Evolutionary conservation across 2,888 invertebrate genomes (phyloP), one percentile per base, ranked within the genome.

Genomic region (Andrena bicolor): DNA sequence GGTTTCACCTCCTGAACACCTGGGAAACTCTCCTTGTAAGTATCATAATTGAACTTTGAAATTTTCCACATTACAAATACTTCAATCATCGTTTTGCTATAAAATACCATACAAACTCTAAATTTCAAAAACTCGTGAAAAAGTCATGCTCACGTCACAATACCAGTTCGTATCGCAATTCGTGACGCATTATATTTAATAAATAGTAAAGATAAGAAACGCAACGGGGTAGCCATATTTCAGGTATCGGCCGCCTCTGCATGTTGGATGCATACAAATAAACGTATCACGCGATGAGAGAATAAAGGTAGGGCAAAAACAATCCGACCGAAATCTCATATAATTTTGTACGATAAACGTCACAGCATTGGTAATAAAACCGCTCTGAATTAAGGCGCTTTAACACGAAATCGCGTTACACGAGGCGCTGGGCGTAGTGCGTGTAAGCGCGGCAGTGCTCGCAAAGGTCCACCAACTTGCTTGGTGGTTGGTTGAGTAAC

Each of bases 401-500:
- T 72, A 83, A 75, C 84, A 76, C 72, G 87, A 70, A 87, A 86
- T 83, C 87, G 69, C 69, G 73, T 64, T 53, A 75, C 72, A 76
- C 60, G 28, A 49, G 41, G 41, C 58, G 66, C 13, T 26, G 63
- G 69, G 41, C 74, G 69, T 60, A 64, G 84, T 66, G 79, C 81
- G 79, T 86, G 79, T 84, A 81, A 86, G 82, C 79, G 86, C 74
- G 68, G 76, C 56, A 82, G 69, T 35, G 60, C 68, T 49, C 63
- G 83, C 79, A 80, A 71, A 85, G 83, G 77, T 87, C 82, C 80
- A 70, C 82, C 84, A 53, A 80, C 78, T 65, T 83, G 77, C 84
- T 82, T 84, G 86, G 88, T 76, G 88, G 88, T 87, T 86, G 84
- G 87, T 83, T 86, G 88, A 86, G 82, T 89, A 89, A 89, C 89